These are phyloP conservation scores for Drosophila suzukii DNA, from an alignment of 1,140 invertebrate species.

Conservation along the genomic window DNA sequence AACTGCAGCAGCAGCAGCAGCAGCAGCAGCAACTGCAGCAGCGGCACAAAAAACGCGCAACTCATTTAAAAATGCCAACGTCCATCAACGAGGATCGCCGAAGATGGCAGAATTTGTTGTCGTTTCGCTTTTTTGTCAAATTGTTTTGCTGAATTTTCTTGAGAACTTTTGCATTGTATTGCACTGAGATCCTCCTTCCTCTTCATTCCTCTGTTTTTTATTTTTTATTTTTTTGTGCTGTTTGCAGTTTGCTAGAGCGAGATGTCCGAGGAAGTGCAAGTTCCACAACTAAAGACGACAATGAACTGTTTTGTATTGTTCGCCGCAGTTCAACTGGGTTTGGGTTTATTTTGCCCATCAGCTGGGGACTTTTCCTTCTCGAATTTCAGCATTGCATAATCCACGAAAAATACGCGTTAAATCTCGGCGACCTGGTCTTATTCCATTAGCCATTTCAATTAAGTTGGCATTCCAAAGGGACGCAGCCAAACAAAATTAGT, in stretches of 20 bases:
- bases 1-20: constrained; percentile 21
- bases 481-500: constrained; percentile 35
- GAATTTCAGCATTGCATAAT: constrained; percentile 47
- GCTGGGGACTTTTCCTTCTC: constrained; percentile 5
- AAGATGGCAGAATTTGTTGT: constrained; percentile 83
- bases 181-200: constrained; percentile 51
- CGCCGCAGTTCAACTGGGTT: constrained; percentile 28
- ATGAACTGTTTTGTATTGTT: constrained; percentile 74
- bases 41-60: constrained; percentile 76
- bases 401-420: constrained; percentile 13
- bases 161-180: constrained; percentile 82
- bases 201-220: constrained; percentile 11
- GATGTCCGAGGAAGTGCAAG: constrained; percentile 75
- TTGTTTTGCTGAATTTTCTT: constrained; percentile 83
- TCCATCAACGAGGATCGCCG: constrained; percentile 82
- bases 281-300: constrained; percentile 74
- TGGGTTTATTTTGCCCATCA: constrained; percentile 11
- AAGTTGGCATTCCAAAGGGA: constrained; percentile 10
- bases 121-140: constrained; percentile 83
- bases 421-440: constrained; percentile 16
- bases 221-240: constrained; percentile 3
- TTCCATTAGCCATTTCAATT: constrained; percentile 56
- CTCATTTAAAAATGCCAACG: constrained; percentile 83
- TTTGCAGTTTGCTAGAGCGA: constrained; percentile 59
- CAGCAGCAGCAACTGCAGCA: constrained; percentile 22